Base-by-base conservation (phyloP, 2,113 vertebrate species). In the Dascyllus trimaculatus region DNA sequence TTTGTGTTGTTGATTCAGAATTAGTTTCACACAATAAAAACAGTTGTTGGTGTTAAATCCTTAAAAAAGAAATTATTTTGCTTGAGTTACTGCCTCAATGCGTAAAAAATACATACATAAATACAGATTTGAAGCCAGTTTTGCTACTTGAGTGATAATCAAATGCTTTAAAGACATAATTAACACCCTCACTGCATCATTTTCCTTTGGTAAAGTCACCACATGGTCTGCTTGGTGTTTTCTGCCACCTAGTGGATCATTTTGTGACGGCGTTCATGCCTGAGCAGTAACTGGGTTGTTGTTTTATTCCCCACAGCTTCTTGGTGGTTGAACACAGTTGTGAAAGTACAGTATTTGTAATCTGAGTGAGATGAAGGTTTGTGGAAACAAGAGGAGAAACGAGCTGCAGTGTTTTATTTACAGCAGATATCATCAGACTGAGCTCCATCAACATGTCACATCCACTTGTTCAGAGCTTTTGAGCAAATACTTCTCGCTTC, bases 161-260 rank as follows among this genome's bases (percentile, higher is more conserved):
- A 29, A 38, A 21, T 38, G 58, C 32, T 40, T 40, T 1, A 58
- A 35, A 19, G 11, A 40, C 9, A 40, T 40, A 40, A 40, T 5
- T 40, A 40, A 40, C 1, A 40, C 11, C 38, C 11, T 1, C 18
- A 4, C 45, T 48, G 45, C 45, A 18, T 48, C 45, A 48, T 48
- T 15, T 48, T 13, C 45, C 45, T 14, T 45, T 45, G 2, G 26
- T 45, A 45, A 45, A 11, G 1, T 18, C 13, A 13, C 2, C 2
- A 48, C 4, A 18, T 18, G 5, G 4, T 48, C 45, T 53, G 19
- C 9, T 65, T 22, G 24, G 29, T 51, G 0, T 43, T 56, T 71
- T 61, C 69, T 72, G 75, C 79, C 81, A 62, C 40, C 76, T 78
- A 35, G 54, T 81, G 70, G 65, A 45, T 54, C 13, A 4, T 57